Evolutionary conservation across 1,140 invertebrate species (phyloP).

Genomic region (Gryon sp.): DNA sequence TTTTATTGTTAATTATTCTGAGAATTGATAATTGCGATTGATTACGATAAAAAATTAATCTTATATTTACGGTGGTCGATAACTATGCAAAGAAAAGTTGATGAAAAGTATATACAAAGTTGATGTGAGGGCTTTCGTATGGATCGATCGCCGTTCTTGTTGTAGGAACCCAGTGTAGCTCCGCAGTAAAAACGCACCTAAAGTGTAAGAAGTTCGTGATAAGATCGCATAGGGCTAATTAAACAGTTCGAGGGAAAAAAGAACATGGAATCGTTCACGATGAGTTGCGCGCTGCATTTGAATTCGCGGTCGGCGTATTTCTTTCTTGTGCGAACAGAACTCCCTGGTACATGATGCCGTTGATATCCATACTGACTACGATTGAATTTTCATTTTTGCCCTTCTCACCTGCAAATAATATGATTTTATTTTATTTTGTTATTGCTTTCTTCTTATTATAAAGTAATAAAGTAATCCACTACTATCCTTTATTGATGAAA

Average conservation of each 20-base stretch:
- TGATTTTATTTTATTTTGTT: conserved; percentile 1
- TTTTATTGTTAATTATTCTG: too few relatives aligned
- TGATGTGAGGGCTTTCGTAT: conserved; percentile 7
- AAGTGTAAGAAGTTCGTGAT: conserved; percentile 3
- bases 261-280: conserved; percentile 69
- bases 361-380: conserved; percentile 97
- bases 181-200: conserved; percentile 9
- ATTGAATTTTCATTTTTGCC: conserved; percentile 91
- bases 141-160: not conserved
- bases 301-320: conserved; percentile 42
- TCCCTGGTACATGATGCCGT: conserved; percentile 94
- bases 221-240: conserved; percentile 5
- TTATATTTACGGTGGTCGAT: conserved; percentile 20
- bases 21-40: too few relatives aligned
- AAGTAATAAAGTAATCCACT: too few relatives aligned
- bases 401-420: conserved; percentile 81
- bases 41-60: conserved; percentile 9
- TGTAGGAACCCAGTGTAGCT: conserved; percentile 2
- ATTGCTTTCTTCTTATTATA: too few relatives aligned
- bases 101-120: conserved; percentile 43
- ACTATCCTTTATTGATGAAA: too few relatives aligned
- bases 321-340: conserved; percentile 88
- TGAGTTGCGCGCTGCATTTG: conserved; percentile 55
- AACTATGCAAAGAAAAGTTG: conserved; percentile 17
- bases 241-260: not conserved